Percentiles rank a stretch among this genome's conserved stretches.
Evolutionary conservation across 2,797 vertebrate species (phyloP).

Genomic region (Clangula hyemalis): DNA sequence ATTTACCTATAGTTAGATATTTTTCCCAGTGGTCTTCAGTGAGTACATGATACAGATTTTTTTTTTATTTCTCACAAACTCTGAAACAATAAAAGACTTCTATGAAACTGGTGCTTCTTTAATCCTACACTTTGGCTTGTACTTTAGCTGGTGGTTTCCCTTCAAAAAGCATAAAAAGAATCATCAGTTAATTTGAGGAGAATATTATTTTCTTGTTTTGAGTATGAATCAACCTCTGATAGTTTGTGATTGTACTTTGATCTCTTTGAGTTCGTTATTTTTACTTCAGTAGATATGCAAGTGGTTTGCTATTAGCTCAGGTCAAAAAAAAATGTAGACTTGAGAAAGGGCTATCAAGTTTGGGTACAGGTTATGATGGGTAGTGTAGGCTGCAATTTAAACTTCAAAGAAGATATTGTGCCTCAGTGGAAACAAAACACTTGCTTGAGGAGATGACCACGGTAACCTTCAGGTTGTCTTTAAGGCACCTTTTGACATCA

Average conservation of each 20-base stretch:
- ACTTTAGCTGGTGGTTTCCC: not conserved
- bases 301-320: conserved; percentile 22
- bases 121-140: not conserved
- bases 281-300: conserved; percentile 7
- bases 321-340: not conserved
- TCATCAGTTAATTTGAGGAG: conserved; percentile 2
- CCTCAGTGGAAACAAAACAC: not conserved
- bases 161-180: not conserved
- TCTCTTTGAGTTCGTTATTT: conserved; percentile 41
- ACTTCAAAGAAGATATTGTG: conserved; percentile 51
- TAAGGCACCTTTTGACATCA: not conserved
- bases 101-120: not conserved
- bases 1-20: not conserved
- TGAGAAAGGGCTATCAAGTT: conserved; percentile 1
- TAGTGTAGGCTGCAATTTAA: not conserved
- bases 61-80: not conserved
- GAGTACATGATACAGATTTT: not conserved
- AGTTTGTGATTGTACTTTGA: conserved; percentile 42
- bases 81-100: not conserved
- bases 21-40: not conserved
- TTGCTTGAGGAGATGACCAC: not conserved
- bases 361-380: conserved; percentile 16
- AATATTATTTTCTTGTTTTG: not conserved
- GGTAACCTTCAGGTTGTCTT: not conserved
- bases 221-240: not conserved